These are phyloP conservation scores for Paradoxurus hermaphroditus DNA, from an alignment of 2,113 vertebrate genomes.

Conservation along the genomic window DNA sequence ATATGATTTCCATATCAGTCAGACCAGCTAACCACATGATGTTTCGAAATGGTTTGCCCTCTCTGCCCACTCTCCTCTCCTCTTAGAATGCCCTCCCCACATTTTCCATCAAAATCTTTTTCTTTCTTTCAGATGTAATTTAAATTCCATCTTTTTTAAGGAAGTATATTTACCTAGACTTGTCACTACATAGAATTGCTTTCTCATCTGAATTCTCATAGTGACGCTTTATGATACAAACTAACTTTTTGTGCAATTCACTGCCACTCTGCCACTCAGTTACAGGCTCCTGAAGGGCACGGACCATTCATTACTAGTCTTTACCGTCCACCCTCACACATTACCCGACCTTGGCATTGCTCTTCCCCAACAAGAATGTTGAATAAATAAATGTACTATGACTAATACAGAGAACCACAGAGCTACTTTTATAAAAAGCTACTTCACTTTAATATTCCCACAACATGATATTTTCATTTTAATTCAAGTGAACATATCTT, in stretches of 20 bases:
- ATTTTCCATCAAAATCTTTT: not conserved
- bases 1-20: not conserved
- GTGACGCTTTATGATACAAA: not conserved
- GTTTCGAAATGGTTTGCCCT: not conserved
- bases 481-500: constrained; percentile 39
- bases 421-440: not conserved
- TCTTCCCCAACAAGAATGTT: not conserved
- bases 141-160: not conserved
- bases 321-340: too few relatives aligned
- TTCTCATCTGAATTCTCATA: not conserved
- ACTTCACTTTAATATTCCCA: not conserved
- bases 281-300: not conserved
- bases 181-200: not conserved
- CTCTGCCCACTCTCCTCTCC: not conserved
- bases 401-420: not conserved
- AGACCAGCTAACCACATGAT: not conserved
- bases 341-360: not conserved
- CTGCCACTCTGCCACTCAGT: not conserved
- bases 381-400: not conserved
- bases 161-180: not conserved
- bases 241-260: not conserved
- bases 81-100: not conserved
- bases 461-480: constrained; percentile 41
- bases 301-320: not conserved
- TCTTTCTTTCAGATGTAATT: not conserved